Percentiles rank a stretch among this genome's conserved stretches.
Evolutionary conservation across 1,140 invertebrate species (phyloP).

Genomic region (Aricia agestis): DNA sequence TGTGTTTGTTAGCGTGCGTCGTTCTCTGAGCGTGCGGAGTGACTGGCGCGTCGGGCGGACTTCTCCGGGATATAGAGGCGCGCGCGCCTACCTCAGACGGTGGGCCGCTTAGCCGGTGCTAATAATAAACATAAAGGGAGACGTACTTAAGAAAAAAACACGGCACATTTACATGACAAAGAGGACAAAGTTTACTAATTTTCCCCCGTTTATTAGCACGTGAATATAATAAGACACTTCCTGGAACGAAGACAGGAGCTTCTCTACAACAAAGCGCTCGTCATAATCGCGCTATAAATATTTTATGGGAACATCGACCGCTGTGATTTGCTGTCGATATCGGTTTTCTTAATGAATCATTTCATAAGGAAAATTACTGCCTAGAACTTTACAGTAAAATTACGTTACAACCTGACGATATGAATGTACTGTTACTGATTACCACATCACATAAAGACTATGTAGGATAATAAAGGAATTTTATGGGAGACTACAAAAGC

Average conservation of each 20-base stretch:
- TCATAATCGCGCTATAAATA: constrained; percentile 5
- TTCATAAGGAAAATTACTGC: not conserved
- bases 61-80: constrained; percentile 34
- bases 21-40: constrained; percentile 38
- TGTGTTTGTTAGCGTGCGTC: constrained; percentile 41
- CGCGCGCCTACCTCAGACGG: constrained; percentile 51
- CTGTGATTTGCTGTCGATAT: not conserved
- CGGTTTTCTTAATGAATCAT: not conserved
- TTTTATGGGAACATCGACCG: constrained; percentile 4
- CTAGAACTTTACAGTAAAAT: not conserved
- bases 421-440: not conserved
- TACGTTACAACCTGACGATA: not conserved
- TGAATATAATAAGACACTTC: not conserved
- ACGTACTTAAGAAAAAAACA: constrained; percentile 60
- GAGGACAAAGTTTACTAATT: constrained; percentile 27
- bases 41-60: constrained; percentile 43
- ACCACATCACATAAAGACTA: not conserved
- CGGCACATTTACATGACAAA: constrained; percentile 61
- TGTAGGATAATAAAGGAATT: too few relatives aligned
- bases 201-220: constrained; percentile 22
- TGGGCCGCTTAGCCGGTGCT: constrained; percentile 67
- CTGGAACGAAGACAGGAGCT: not conserved
- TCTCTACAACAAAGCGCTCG: not conserved
- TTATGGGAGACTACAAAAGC: too few relatives aligned
- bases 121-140: constrained; percentile 69